phyloP scores from a whole-genome alignment of 2,113 vertebrate genomes.

The Todiramphus chloris region DNA sequence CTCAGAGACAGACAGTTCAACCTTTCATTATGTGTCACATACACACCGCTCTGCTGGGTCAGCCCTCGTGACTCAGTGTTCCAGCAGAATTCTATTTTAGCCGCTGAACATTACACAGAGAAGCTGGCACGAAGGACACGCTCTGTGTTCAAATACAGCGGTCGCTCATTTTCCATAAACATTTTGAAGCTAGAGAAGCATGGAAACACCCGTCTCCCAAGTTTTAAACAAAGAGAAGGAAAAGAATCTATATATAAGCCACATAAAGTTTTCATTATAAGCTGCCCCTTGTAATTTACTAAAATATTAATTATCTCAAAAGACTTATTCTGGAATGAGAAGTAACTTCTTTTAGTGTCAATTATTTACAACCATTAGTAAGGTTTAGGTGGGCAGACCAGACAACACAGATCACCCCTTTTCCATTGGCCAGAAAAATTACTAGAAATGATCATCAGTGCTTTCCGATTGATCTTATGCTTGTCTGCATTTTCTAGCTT shows the following conservation, averaged over 20 bases:
- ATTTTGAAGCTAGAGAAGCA: not conserved
- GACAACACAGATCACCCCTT: not conserved
- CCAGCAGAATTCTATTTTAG: constrained; percentile 33
- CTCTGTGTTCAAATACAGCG: not conserved
- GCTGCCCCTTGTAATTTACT: not conserved
- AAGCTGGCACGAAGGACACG: not conserved
- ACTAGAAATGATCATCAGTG: not conserved
- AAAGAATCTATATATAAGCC: not conserved
- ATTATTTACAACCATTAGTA: not conserved
- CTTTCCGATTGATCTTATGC: not conserved
- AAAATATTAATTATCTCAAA: constrained; percentile 9
- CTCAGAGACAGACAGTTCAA: constrained; percentile 82
- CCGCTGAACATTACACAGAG: not conserved
- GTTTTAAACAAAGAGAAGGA: not conserved
- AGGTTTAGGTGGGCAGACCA: not conserved
- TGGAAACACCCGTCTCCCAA: not conserved
- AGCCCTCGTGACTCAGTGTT: constrained; percentile 78
- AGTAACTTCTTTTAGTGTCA: not conserved
- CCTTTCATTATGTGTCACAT: constrained; percentile 84
- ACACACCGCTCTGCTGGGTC: constrained; percentile 79
- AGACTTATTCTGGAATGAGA: not conserved
- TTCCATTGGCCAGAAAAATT: not conserved
- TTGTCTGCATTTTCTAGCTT: not conserved
- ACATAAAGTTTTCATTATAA: not conserved
- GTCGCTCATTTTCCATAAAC: not conserved